Evolutionary conservation across 2,888 invertebrate genomes (phyloP).

Genomic region (Stenolophus ochropezus): DNA sequence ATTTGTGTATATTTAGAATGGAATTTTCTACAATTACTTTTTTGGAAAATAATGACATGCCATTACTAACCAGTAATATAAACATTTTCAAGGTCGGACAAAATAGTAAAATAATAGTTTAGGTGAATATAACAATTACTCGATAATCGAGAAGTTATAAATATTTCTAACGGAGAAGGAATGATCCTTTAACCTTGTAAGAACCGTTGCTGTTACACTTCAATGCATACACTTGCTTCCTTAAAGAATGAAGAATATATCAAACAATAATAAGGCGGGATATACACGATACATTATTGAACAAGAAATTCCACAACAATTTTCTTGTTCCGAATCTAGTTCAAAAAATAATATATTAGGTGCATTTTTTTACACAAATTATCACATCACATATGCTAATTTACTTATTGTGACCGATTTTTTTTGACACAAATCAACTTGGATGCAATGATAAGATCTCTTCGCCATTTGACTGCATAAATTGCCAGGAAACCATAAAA

Average conservation of each 20-base stretch:
- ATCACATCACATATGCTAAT: too few relatives aligned
- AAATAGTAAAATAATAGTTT: not conserved
- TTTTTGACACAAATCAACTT: too few relatives aligned
- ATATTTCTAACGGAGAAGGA: not conserved
- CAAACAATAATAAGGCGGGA: not conserved
- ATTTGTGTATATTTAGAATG: constrained; percentile 9
- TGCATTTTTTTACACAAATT: too few relatives aligned
- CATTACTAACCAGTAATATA: not conserved
- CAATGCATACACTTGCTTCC: not conserved
- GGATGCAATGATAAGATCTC: too few relatives aligned
- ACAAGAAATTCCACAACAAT: too few relatives aligned
- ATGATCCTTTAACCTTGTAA: not conserved
- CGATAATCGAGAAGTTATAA: not conserved
- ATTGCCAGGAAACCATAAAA: too few relatives aligned
- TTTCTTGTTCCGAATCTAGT: too few relatives aligned
- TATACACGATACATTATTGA: too few relatives aligned
- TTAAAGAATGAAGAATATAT: not conserved
- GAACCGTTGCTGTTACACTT: not conserved
- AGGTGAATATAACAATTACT: not conserved
- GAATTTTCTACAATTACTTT: constrained; percentile 17
- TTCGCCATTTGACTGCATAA: too few relatives aligned
- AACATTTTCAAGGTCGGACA: not conserved
- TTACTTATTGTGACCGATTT: too few relatives aligned
- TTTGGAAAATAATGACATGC: constrained; percentile 1
- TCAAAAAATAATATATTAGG: too few relatives aligned